Evolutionary conservation across 2,888 invertebrate species (phyloP), one percentile per base, ranked within the genome.

Genomic region (Acheta domesticus): DNA sequence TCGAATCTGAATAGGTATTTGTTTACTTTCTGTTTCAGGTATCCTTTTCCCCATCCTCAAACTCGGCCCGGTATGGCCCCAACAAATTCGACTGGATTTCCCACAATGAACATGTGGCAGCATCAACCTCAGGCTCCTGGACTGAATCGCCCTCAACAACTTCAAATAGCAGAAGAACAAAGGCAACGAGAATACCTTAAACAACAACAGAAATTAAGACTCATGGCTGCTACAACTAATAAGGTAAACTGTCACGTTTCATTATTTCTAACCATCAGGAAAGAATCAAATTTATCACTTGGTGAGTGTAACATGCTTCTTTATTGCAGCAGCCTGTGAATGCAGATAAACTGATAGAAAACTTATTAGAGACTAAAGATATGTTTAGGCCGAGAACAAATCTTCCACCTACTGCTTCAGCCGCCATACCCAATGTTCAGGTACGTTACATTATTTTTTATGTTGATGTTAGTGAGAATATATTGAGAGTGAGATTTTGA

Each of bases 121-220:
- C 62, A 14, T 8, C 62, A 14, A 62, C 62, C 14, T 62, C 62
- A 62, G 14, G 62, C n/a, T 19, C 62, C 62, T n/a, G 16, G n/a
- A 62, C 16, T 62, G 14, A 62, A 62, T 62, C n/a, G n/a, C n/a
- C 62, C 14, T 19, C 62, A 62, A n/a, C 62, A 62, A 75, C 16
- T 75, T 16, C 77, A 77, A 77, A 48, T 79, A 12, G 77, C 77
- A 62, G 80, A 79, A 75, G 78, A 78, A 19, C 79, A 80, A 50
- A 82, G 80, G 49, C 81, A 81, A n/a, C 78, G 78, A 23, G 81
- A 82, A 76, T 82, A 80, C 77, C 78, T 80, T 21, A 82, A 80
- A 78, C 82, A 82, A 49, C 82, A 82, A 76, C 80, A 82, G 79
- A 82, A 80, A 75, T 76, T 82, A 19, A 77, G 82, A 62, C 79